Evolutionary conservation across 1,140 invertebrate genomes (phyloP).

Genomic region (Rhyacophila brunnea): DNA sequence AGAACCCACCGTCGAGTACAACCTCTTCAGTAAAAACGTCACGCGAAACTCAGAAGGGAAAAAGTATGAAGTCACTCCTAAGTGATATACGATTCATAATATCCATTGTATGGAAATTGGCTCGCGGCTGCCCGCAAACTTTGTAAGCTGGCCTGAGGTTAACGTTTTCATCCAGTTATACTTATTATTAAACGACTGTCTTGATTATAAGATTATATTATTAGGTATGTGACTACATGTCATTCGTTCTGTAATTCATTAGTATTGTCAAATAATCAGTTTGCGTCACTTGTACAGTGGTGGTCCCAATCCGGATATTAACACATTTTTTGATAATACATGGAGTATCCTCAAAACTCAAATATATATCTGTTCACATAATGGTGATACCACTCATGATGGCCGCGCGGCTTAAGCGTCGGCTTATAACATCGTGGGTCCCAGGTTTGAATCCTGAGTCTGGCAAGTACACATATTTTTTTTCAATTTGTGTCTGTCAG

Average conservation of each 20-base stretch:
- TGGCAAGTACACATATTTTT: no score
- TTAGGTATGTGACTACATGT: neutral
- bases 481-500: no score
- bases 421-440: no score
- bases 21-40: slow-evolving; percentile 26
- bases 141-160: slow-evolving; percentile 17
- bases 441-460: no score
- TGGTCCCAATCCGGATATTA: no score
- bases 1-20: neutral
- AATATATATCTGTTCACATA: no score
- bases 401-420: no score
- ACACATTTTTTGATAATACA: no score
- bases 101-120: slow-evolving; percentile 33
- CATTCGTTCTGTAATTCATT: slow-evolving; percentile 1
- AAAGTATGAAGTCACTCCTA: slow-evolving; percentile 33
- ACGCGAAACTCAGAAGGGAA: slow-evolving; percentile 27
- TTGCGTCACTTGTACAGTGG: no score
- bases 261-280: slow-evolving; percentile 1
- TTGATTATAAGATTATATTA: neutral
- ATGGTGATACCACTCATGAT: no score
- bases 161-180: slow-evolving; percentile 34
- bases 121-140: slow-evolving; percentile 13
- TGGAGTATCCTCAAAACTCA: no score
- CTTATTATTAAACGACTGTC: slow-evolving; percentile 23
- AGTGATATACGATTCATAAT: slow-evolving; percentile 34